Conservation (phyloP, 2,113 vertebrate genomes). For the Toxotes chatareus region DNA sequence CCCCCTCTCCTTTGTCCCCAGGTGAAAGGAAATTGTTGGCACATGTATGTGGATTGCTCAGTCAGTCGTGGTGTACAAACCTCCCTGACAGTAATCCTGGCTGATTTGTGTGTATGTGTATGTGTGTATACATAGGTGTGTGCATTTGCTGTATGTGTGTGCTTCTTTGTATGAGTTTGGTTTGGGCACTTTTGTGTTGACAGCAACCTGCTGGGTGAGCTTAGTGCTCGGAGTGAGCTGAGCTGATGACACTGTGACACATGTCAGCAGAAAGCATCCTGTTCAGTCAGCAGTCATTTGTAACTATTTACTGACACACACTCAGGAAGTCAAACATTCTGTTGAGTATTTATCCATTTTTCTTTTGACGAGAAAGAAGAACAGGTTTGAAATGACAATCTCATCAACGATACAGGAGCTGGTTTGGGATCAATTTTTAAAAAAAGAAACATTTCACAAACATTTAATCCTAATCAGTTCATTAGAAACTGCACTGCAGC, state of each 20-base stretch:
- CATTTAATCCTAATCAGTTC: too few species aligned
- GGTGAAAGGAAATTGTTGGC: constrained; percentile 80
- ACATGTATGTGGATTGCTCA: constrained; percentile 69
- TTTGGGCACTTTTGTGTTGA: constrained; percentile 66
- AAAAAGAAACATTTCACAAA: too few species aligned
- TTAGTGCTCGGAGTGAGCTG: constrained; percentile 52
- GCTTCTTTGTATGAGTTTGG: constrained; percentile 47
- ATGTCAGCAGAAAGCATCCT: constrained; percentile 77
- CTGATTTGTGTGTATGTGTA: constrained; percentile 48
- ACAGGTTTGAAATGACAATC: neutral
- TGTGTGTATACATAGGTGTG: constrained; percentile 38
- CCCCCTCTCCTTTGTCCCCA: constrained; percentile 63
- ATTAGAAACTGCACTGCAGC: neutral
- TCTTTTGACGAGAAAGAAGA: neutral
- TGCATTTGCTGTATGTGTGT: constrained; percentile 21
- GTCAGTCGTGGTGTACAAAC: constrained; percentile 72
- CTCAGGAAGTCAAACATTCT: constrained; percentile 55
- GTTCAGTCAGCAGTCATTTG: constrained; percentile 70
- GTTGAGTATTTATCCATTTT: constrained; percentile 34
- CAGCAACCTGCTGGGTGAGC: constrained; percentile 80
- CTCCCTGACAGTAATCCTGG: constrained; percentile 82
- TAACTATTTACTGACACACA: constrained; percentile 64
- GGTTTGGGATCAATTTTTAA: too few species aligned
- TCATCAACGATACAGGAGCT: neutral
- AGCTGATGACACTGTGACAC: constrained; percentile 74